Conservation (phyloP, 2,888 invertebrate species). For the Dysmachus trigonus region DNA sequence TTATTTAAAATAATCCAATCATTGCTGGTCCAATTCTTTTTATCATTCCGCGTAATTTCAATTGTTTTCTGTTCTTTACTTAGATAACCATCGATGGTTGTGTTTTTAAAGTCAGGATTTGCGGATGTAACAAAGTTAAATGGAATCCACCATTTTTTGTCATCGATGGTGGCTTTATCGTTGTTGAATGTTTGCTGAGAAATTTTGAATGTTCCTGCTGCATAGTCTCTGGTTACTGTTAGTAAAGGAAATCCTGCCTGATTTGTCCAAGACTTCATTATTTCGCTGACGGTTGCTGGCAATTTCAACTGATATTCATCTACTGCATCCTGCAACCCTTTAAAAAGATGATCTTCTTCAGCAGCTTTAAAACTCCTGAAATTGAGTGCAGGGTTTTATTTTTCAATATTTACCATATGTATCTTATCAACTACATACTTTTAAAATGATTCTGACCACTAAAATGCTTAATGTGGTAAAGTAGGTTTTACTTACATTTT, state of each 20-base stretch:
- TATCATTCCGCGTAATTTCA: conserved; percentile 37
- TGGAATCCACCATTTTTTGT: conserved; percentile 59
- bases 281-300: conserved; percentile 66
- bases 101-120: conserved; percentile 58
- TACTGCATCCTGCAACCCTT: conserved; percentile 55
- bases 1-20: conserved; percentile 63
- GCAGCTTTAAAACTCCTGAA: conserved; percentile 58
- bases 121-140: conserved; percentile 57
- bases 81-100: conserved; percentile 57
- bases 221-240: conserved; percentile 67
- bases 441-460: too few relatives aligned
- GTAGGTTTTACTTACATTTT: conserved; percentile 16
- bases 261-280: conserved; percentile 72
- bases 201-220: conserved; percentile 64
- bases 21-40: conserved; percentile 39
- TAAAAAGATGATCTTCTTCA: conserved; percentile 59
- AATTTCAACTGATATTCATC: conserved; percentile 51
- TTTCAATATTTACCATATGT: too few relatives aligned
- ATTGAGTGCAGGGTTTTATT: too few relatives aligned
- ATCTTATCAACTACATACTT: too few relatives aligned
- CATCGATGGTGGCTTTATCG: background rate
- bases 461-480: background rate
- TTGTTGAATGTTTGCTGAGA: conserved; percentile 62
- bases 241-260: conserved; percentile 71
- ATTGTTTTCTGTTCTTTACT: conserved; percentile 39